Evolutionary conservation across 2,113 vertebrate species (phyloP).

Genomic region (Plecturocebus donacophilus): DNA sequence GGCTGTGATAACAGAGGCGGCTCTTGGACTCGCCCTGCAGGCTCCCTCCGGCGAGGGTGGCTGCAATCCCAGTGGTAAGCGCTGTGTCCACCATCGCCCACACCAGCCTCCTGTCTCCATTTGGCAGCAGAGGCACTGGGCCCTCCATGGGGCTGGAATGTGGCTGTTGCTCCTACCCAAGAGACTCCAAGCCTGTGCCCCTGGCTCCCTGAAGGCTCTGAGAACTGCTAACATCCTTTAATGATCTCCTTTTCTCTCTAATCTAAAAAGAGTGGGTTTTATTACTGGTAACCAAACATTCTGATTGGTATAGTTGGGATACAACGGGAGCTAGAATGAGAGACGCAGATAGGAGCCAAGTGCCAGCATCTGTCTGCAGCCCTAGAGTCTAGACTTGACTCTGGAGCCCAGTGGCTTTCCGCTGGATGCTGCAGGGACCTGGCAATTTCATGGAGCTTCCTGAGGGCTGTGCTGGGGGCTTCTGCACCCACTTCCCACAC

Average conservation of each 20-base stretch:
- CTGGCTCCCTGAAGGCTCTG: neutral
- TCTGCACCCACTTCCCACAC: neutral
- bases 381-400: neutral
- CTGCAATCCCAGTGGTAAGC: neutral
- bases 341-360: neutral
- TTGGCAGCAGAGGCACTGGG: accelerated
- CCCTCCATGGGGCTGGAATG: accelerated
- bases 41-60: no score
- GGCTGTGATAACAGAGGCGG: accelerated
- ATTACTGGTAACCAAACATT: neutral
- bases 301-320: no score
- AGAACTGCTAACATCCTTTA: neutral
- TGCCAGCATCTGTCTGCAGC: neutral
- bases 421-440: accelerated
- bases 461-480: neutral
- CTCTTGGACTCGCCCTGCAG: no score
- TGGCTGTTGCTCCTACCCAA: neutral
- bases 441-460: neutral
- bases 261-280: neutral
- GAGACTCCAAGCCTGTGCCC: no score
- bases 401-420: neutral
- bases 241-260: neutral
- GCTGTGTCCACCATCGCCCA: accelerated
- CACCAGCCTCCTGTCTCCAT: neutral
- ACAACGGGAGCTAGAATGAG: neutral